Percentiles rank a stretch among this genome's conserved stretches.
These are phyloP conservation scores for Drosophila yakuba DNA, from an alignment of 1,140 invertebrate species.

Conservation along the genomic window DNA sequence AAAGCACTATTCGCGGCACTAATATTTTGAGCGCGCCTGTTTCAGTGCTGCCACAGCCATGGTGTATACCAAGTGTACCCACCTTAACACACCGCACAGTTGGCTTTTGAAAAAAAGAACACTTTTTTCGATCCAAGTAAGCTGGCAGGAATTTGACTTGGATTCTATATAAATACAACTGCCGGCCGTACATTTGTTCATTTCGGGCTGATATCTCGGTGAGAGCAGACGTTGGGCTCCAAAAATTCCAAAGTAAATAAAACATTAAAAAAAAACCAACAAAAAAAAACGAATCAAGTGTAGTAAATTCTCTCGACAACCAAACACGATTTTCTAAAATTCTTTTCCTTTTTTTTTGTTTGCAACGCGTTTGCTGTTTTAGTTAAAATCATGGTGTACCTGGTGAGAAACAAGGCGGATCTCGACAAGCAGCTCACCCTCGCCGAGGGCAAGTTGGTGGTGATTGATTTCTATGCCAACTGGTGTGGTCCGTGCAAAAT, in stretches of 20 bases:
- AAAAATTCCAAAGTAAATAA: background rate
- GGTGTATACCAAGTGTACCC: background rate
- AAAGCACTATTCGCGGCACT: too few species aligned
- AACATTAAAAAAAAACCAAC: too few species aligned
- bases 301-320: background rate
- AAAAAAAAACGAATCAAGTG: background rate
- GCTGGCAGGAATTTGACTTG: background rate
- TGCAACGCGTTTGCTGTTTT: background rate
- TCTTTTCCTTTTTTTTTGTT: background rate
- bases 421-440: constrained; percentile 86
- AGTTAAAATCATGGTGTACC: constrained; percentile 53
- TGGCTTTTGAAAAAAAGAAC: background rate
- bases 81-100: background rate
- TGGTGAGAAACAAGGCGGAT: constrained; percentile 85
- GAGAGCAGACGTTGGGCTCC: constrained; percentile 1
- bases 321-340: background rate
- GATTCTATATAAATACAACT: too few species aligned
- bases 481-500: constrained; percentile 97
- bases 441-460: constrained; percentile 92
- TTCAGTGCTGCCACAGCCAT: too few species aligned
- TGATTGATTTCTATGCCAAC: constrained; percentile 92
- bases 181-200: background rate
- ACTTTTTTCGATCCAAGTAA: background rate
- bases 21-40: too few species aligned
- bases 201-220: background rate